phyloP scores from a whole-genome alignment of 1,140 invertebrate genomes.

The Zaprionus camerounensis region DNA sequence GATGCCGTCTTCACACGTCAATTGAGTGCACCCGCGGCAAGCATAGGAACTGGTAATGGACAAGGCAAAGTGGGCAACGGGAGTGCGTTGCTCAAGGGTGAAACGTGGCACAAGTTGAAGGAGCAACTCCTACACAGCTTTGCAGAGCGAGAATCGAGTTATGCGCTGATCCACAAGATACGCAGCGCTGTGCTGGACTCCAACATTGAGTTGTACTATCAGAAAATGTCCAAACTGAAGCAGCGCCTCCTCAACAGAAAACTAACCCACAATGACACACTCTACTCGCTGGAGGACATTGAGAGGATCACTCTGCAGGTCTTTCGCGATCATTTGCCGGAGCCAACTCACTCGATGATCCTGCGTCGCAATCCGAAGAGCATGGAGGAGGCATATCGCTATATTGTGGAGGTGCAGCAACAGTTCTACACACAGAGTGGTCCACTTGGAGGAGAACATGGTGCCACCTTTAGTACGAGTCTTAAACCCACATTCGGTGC shows the following conservation, averaged over 20 bases:
- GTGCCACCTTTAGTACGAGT: constrained; percentile 70
- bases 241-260: constrained; percentile 68
- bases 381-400: constrained; percentile 78
- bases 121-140: constrained; percentile 68
- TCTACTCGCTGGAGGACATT: constrained; percentile 67
- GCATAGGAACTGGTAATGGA: constrained; percentile 25
- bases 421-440: constrained; percentile 74
- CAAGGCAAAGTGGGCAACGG: constrained; percentile 32
- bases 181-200: constrained; percentile 66
- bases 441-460: constrained; percentile 61
- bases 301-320: constrained; percentile 69
- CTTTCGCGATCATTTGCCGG: constrained; percentile 67
- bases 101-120: constrained; percentile 70
- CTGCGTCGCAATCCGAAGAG: constrained; percentile 67
- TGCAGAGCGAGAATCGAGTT: constrained; percentile 68
- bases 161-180: constrained; percentile 67
- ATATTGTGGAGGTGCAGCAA: constrained; percentile 73
- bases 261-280: constrained; percentile 68
- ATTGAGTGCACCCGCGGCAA: constrained; percentile 62
- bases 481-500: constrained; percentile 59
- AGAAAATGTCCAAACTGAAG: constrained; percentile 69
- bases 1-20: constrained; percentile 67
- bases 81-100: constrained; percentile 35
- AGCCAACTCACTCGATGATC: constrained; percentile 74
- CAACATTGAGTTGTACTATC: constrained; percentile 71